phyloP scores from a whole-genome alignment of 1,140 invertebrate species.

The Neodiprion pinetum region DNA sequence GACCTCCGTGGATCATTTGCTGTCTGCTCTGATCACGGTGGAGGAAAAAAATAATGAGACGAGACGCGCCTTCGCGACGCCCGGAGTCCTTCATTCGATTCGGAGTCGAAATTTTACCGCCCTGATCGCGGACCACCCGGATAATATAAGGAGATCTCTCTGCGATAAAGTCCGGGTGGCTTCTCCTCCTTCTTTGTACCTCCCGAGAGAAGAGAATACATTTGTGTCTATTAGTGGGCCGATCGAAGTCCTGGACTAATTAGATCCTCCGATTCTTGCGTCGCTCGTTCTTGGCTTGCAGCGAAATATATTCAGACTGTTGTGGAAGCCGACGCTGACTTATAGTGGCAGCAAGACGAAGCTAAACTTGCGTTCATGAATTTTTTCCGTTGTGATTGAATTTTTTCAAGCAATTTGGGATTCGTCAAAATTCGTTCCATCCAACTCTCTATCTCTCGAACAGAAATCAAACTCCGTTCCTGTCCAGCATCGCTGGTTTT shows the following conservation, averaged over 20 bases:
- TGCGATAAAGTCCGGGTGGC: background rate
- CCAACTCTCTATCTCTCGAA: too few species aligned
- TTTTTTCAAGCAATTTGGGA: too few species aligned
- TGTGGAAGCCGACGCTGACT: too few species aligned
- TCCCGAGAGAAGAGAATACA: background rate
- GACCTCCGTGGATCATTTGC: too few species aligned
- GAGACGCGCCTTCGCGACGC: background rate
- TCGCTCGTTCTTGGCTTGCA: background rate
- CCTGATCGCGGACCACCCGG: background rate
- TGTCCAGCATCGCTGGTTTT: too few species aligned
- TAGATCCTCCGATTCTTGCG: background rate
- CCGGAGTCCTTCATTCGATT: background rate
- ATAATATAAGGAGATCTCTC: background rate
- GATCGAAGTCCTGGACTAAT: constrained; percentile 3
- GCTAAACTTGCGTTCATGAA: too few species aligned
- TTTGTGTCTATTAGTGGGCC: constrained; percentile 2
- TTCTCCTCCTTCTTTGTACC: background rate
- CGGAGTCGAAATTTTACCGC: background rate
- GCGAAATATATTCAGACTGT: too few species aligned
- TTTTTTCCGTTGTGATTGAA: too few species aligned
- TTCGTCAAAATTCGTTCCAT: too few species aligned
- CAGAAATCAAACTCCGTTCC: too few species aligned
- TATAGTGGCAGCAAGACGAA: too few species aligned
- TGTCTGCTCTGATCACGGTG: background rate
- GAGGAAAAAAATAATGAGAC: background rate